Evolutionary conservation across 2,113 vertebrate genomes (phyloP), one percentile per base, ranked within the genome.

Genomic region (Pampusana beccarii): DNA sequence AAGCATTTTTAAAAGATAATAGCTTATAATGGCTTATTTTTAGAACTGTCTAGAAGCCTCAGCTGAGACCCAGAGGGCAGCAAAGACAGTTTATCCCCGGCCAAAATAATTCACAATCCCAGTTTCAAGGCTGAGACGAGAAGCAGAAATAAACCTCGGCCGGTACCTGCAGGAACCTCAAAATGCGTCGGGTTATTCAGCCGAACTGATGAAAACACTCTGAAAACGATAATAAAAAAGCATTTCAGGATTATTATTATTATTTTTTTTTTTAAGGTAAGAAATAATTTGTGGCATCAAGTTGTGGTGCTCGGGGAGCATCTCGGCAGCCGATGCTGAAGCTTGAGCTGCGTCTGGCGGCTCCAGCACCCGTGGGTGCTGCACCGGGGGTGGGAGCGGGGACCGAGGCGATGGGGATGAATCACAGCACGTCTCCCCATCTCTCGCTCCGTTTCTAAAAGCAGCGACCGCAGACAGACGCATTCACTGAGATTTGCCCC

Each of bases 41-140:
- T 93, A 81, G 89, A 80, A 89, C 33, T 10, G 3, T 61, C 60
- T 60, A 26, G 81, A 96, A 92, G 85, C 34, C 79, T 79, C 82
- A 82, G 75, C 78, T 28, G 65, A 79, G 83, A 46, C 44, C 44
- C 44, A 46, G 44, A 46, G 44, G 44, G 44, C 44, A 46, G 44
- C 42, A n/a, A 92, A 88, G 86, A 17, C 79, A 60, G 38, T 85
- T 87, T 81, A 73, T 79, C 84, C 57, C 65, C 7, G 53, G 78
- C 65, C 84, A 61, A 53, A 90, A 85, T 56, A 60, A 90, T 67
- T 65, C 48, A 2, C 57, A 74, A 21, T 34, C 60, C 42, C 46
- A 5, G 72, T 69, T 58, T 53, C 56, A 57, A 78, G 83, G 86
- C 91, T 42, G 77, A 86, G 86, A 64, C 66, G 10, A 48, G 83